A percentile compares a stretch with the other conserved stretches of the same genome.
Evolutionary conservation across 2,888 invertebrate genomes (phyloP).

Genomic region (Drosophila yooni): DNA sequence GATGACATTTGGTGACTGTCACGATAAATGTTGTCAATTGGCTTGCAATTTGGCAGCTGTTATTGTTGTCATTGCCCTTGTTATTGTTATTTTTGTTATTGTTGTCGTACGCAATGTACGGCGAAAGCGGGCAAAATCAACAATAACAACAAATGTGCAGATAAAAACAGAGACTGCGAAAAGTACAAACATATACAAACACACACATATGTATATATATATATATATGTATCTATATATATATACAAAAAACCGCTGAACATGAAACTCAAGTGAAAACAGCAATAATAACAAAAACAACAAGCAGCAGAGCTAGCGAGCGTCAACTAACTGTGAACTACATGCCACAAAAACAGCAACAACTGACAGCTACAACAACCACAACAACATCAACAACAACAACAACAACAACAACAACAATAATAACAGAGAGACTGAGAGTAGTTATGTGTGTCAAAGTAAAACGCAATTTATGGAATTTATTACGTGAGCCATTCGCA

Average conservation of each 20-base stretch:
- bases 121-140: conserved; percentile 55
- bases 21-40: conserved; percentile 62
- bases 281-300: conserved; percentile 46
- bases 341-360: conserved; percentile 61
- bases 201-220: background rate
- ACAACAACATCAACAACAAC: conserved; percentile 38
- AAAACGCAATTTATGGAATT: conserved; percentile 79
- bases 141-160: conserved; percentile 60
- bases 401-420: conserved; percentile 10
- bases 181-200: conserved; percentile 11
- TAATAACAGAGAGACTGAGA: conserved; percentile 44
- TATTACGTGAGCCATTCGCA: conserved; percentile 76
- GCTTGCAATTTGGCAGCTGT: conserved; percentile 64
- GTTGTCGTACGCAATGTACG: conserved; percentile 29
- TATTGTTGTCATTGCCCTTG: conserved; percentile 53
- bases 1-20: conserved; percentile 48
- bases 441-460: conserved; percentile 75
- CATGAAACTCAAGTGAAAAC: conserved; percentile 64
- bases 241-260: conserved; percentile 36
- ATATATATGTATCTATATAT: background rate
- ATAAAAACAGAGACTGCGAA: conserved; percentile 65
- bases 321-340: conserved; percentile 66
- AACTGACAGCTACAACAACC: conserved; percentile 47
- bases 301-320: conserved; percentile 39
- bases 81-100: conserved; percentile 41